Base-by-base conservation (phyloP, 2,797 vertebrate species). In the Melanotaenia trifasciata region DNA sequence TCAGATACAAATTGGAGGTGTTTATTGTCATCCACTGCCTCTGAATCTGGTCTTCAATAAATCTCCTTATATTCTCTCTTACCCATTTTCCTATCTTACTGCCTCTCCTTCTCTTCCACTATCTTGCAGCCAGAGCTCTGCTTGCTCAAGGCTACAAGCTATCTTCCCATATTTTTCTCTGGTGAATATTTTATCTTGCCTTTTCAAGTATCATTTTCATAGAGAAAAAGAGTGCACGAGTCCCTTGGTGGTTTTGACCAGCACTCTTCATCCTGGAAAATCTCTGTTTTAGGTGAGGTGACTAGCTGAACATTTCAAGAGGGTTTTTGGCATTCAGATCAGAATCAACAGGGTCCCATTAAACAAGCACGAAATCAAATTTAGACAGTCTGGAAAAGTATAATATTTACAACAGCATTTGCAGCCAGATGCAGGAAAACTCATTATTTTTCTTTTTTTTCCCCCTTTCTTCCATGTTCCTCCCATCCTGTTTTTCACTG, bases 151-250 rank as follows among this genome's bases (percentile, higher is more conserved):
- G 92, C 90, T 61, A 85, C 59, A 68, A 61, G 51, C 65, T 76
- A 76, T 84, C 84, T 84, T 73, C 62, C 72, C 62, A 18, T 69
- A 83, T 76, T 88, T 81, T 86, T 81, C 85, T 85, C 85, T 72
- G 70, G 86, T 88, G 89, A 90, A 89, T 90, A 87, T 87, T 89
- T 85, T 73, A 90, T 89, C 81, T 81, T 0, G 32, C 65, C 89
- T 92, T 54, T 90, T 92, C 85, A 89, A 90, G 86, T 84, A 86
- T 89, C 74, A 80, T 87, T 89, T 92, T 87, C 72, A 72, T 80
- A 80, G 47, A 10, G 58, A 84, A 84, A 67, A 84, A 67, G 74
- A 65, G 80, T 16, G 50, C n/a, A 72, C 0, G 74, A 72, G 70
- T 84, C 88, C 79, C 62, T 64, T 70, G 51, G 76, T 63, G 63